phyloP scores from a whole-genome alignment of 1,140 invertebrate species.

The Drosophila ambigua region DNA sequence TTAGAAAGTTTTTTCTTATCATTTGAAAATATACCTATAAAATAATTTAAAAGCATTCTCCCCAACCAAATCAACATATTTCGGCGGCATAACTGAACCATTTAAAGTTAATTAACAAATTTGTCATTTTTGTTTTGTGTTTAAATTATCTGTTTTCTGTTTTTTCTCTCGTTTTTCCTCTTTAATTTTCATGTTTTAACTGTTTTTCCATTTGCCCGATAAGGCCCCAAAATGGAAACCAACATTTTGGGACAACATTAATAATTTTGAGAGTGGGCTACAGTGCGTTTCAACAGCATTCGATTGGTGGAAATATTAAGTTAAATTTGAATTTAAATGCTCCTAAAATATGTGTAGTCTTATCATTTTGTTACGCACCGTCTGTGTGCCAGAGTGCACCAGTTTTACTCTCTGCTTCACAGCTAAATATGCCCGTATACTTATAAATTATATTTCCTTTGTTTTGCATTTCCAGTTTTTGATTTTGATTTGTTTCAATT shows the following conservation, averaged over 20 bases:
- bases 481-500: slow-evolving; percentile 5
- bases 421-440: slow-evolving; percentile 23
- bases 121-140: slow-evolving; percentile 52
- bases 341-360: background rate
- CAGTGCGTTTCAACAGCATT: background rate
- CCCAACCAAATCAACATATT: background rate
- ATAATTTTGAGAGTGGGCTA: no score
- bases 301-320: slow-evolving; percentile 35
- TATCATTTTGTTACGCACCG: background rate
- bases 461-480: slow-evolving; percentile 57
- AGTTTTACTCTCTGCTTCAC: slow-evolving; percentile 31
- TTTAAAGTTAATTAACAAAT: slow-evolving; percentile 63
- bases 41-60: no score
- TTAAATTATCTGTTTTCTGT: slow-evolving; percentile 1
- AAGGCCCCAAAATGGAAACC: background rate
- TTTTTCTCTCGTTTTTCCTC: no score
- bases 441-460: slow-evolving; percentile 32
- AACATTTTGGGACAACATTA: slow-evolving; percentile 21
- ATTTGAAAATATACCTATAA: no score
- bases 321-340: slow-evolving; percentile 3
- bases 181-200: background rate
- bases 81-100: slow-evolving; percentile 35
- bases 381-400: slow-evolving; percentile 21
- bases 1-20: no score
- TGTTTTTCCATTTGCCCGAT: slow-evolving; percentile 9